These are phyloP conservation scores for Psettodes erumei DNA, from an alignment of 2,113 vertebrate species.

Conservation along the genomic window DNA sequence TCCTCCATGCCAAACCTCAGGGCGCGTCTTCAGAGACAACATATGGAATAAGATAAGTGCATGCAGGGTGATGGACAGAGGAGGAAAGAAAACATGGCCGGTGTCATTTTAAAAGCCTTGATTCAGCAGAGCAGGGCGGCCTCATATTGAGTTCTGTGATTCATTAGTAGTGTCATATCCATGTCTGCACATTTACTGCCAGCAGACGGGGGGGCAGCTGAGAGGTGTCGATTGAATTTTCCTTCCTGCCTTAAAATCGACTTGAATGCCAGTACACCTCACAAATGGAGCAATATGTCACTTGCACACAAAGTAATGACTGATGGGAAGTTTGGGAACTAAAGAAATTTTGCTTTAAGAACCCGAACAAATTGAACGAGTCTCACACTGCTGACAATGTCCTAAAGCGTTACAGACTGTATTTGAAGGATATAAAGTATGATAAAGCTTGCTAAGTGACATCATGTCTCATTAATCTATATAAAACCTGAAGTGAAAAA, in stretches of 20 bases:
- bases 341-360: background rate
- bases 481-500: no score
- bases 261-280: conserved; percentile 11
- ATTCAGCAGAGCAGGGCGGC: conserved; percentile 44
- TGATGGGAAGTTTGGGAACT: background rate
- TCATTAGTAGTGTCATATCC: conserved; percentile 58
- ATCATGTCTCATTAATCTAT: background rate
- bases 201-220: conserved; percentile 18
- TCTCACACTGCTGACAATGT: background rate
- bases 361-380: background rate
- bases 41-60: conserved; percentile 28
- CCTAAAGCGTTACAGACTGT: background rate
- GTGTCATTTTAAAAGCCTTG: conserved; percentile 45
- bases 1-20: background rate
- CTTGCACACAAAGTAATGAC: background rate
- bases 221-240: conserved; percentile 46
- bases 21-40: background rate
- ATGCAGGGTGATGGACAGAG: conserved; percentile 29
- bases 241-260: conserved; percentile 24
- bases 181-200: conserved; percentile 33
- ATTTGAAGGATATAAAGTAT: background rate
- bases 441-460: background rate
- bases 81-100: conserved; percentile 26
- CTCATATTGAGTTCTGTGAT: conserved; percentile 23
- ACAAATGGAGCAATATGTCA: background rate